Evolutionary conservation across 2,797 vertebrate genomes (phyloP).

Genomic region (Sylvia borin): DNA sequence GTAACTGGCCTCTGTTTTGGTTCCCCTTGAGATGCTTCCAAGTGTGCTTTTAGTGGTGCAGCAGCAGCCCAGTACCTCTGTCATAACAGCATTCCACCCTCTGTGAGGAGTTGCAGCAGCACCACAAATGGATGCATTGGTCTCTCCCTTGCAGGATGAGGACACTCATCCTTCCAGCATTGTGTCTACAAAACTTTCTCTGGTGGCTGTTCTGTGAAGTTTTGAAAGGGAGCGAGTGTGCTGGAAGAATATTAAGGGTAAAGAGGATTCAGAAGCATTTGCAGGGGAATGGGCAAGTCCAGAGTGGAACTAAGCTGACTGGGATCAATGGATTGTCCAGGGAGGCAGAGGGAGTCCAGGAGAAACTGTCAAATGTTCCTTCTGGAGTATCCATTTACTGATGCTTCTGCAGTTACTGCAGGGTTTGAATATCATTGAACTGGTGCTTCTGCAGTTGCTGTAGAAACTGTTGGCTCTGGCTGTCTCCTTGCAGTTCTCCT

Average conservation of each 20-base stretch:
- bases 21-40: constrained; percentile 21
- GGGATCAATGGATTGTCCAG: neutral
- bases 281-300: neutral
- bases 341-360: neutral
- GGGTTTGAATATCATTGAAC: constrained; percentile 1
- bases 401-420: constrained; percentile 19
- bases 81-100: constrained; percentile 57
- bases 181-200: neutral
- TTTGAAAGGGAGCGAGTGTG: neutral
- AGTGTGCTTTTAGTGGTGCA: constrained; percentile 37
- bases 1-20: neutral
- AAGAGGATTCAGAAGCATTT: neutral
- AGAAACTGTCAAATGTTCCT: neutral
- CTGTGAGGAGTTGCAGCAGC: constrained; percentile 18
- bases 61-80: neutral
- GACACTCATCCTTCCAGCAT: neutral
- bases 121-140: neutral
- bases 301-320: neutral
- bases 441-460: constrained; percentile 47
- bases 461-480: constrained; percentile 57
- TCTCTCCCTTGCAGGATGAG: neutral
- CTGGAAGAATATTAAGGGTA: neutral
- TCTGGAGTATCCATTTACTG: constrained; percentile 19
- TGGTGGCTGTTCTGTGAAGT: neutral
- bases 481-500: constrained; percentile 33